Conservation (phyloP, 1,140 invertebrate species). For the Nautilus pompilius region DNA sequence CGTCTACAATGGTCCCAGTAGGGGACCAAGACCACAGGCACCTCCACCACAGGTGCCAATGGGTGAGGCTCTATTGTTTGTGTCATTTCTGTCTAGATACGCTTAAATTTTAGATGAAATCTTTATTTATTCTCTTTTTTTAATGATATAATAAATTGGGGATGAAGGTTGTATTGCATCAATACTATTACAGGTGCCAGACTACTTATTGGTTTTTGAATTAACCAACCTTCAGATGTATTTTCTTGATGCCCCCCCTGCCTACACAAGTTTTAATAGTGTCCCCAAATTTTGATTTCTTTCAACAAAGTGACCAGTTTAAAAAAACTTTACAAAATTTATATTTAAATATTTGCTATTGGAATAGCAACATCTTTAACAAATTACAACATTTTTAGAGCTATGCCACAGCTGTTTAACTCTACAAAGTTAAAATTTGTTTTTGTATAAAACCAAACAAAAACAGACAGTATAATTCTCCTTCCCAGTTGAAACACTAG, state of each 20-base stretch:
- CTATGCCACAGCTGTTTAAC: too few relatives aligned
- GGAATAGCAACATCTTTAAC: too few relatives aligned
- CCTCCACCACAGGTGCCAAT: not conserved
- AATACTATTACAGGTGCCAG: not conserved
- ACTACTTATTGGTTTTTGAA: not conserved
- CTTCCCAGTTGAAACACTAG: too few relatives aligned
- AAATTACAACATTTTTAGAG: too few relatives aligned
- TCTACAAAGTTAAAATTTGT: too few relatives aligned
- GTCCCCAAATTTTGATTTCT: too few relatives aligned
- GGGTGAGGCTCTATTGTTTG: not conserved
- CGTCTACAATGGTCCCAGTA: slow-evolving; percentile 7
- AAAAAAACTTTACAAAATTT: too few relatives aligned
- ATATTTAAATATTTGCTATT: too few relatives aligned
- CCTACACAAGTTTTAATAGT: not conserved
- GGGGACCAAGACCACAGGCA: slow-evolving; percentile 11
- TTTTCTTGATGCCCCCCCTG: not conserved
- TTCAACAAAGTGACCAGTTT: too few relatives aligned
- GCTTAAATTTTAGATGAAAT: not conserved
- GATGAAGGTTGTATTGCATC: not conserved
- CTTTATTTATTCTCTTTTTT: not conserved
- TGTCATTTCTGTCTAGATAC: not conserved
- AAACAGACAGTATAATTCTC: too few relatives aligned
- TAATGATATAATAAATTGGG: not conserved
- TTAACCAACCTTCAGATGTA: not conserved
- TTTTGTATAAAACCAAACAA: too few relatives aligned